phyloP scores from a whole-genome alignment of 2,888 invertebrate species.

The Athripsodes cinereus region DNA sequence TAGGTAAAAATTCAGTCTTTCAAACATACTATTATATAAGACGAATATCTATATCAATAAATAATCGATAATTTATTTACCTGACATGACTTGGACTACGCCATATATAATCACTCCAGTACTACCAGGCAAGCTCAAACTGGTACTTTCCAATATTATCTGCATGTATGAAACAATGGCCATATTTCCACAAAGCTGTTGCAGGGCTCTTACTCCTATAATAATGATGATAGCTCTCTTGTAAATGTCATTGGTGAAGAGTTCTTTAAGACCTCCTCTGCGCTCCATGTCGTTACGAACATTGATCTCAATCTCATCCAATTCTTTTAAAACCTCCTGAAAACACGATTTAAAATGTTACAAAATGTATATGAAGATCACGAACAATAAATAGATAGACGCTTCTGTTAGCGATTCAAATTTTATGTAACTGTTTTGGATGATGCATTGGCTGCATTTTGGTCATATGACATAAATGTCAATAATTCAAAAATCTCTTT shows the following conservation, averaged over 20 bases:
- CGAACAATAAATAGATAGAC: too few relatives aligned
- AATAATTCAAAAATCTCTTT: too few relatives aligned
- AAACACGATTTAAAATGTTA: not conserved
- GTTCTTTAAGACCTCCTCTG: constrained; percentile 30
- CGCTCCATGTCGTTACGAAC: constrained; percentile 30
- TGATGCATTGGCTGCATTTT: too few relatives aligned
- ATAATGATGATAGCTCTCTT: constrained; percentile 40
- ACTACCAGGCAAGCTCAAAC: constrained; percentile 30
- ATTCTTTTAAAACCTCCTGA: constrained; percentile 33
- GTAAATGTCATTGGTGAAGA: constrained; percentile 31
- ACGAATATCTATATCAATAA: too few relatives aligned
- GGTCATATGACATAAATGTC: too few relatives aligned
- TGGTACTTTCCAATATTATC: constrained; percentile 34
- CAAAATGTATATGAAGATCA: too few relatives aligned
- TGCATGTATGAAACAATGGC: constrained; percentile 38
- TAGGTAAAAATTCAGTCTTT: not conserved
- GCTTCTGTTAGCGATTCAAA: too few relatives aligned
- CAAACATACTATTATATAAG: not conserved
- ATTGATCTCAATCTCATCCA: constrained; percentile 32
- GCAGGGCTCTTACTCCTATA: constrained; percentile 33
- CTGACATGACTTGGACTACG: constrained; percentile 37
- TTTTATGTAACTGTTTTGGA: too few relatives aligned
- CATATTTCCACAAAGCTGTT: constrained; percentile 37
- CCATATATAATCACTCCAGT: constrained; percentile 37
- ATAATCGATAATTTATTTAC: constrained; percentile 28